Evolutionary conservation across 1,140 invertebrate genomes (phyloP), one percentile per base, ranked within the genome.

Genomic region (Lutraria rhynchaena): DNA sequence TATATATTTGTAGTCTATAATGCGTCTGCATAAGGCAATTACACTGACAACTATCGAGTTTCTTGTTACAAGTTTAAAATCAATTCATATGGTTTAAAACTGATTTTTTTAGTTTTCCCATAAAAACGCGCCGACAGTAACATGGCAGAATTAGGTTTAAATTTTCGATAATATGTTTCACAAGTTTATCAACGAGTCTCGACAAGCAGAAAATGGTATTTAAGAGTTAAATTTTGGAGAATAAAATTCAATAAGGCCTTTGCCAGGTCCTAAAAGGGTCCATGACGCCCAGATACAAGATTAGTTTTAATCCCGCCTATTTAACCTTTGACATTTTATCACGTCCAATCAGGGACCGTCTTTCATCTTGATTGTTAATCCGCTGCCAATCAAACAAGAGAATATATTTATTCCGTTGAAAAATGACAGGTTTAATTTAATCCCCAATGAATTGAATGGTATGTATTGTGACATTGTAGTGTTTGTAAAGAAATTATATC

Each of bases 371-470:
- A 60, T 49, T 44, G 24, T 7, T 57, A 15, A 58, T 73, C 13
- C 37, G 46, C 15, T 61, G 31, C 73, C 73, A 75, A 75, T 75
- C 73, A 75, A 41, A 73, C 22, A n/a, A 55, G 5, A 35, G 17
- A 37, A 58, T 58, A 58, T 2, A 73, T 41, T 58, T 7, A n/a
- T 67, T 67, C 55, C 69, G 15, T 60, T 74, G 58, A 46, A 73
- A 74, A 74, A 44, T 57, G 71, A 74, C 71, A 60, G 71, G 13
- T 74, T 58, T n/a, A n/a, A n/a, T n/a, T n/a, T n/a, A 31, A 9
- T 41, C 31, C n/a, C 46, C 13, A 53, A 0, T 11, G 15, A 4
- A 19, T 35, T 41, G 22, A 49, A 41, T 31, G n/a, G 31, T 44
- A 24, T 49, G 61, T 53, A 75, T 75, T 75, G 58, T 24, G 15